These are phyloP conservation scores for Moxostoma hubbsi DNA, from an alignment of 2,797 vertebrate genomes.

Conservation along the genomic window DNA sequence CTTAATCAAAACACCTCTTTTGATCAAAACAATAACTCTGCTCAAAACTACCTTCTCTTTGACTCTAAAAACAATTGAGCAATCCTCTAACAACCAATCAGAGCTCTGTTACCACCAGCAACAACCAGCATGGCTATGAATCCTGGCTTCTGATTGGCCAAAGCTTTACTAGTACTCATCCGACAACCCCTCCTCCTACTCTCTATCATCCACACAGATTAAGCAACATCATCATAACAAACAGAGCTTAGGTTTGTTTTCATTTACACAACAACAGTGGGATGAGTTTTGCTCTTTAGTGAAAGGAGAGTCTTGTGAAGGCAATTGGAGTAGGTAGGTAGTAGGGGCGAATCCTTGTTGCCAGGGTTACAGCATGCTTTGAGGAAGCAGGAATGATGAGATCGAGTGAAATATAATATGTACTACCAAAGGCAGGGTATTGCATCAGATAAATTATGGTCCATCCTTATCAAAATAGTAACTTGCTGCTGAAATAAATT, in stretches of 20 bases:
- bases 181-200: slow-evolving; percentile 57
- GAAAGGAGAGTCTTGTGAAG: slow-evolving; percentile 33
- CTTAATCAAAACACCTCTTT: slow-evolving; percentile 71
- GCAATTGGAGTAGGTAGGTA: slow-evolving; percentile 49
- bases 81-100: slow-evolving; percentile 73
- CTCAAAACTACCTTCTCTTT: slow-evolving; percentile 70
- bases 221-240: slow-evolving; percentile 79
- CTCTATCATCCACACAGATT: slow-evolving; percentile 72
- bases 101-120: slow-evolving; percentile 81
- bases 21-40: slow-evolving; percentile 73
- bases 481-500: not conserved
- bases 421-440: slow-evolving; percentile 28
- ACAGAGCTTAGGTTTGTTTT: slow-evolving; percentile 82
- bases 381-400: slow-evolving; percentile 76
- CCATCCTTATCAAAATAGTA: slow-evolving; percentile 1
- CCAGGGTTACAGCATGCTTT: slow-evolving; percentile 76
- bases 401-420: slow-evolving; percentile 56
- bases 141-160: slow-evolving; percentile 72
- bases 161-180: not conserved
- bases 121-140: slow-evolving; percentile 67
- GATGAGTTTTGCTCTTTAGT: slow-evolving; percentile 53
- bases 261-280: slow-evolving; percentile 66
- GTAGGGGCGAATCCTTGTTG: slow-evolving; percentile 69
- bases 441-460: slow-evolving; percentile 55
- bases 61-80: slow-evolving; percentile 71